phyloP scores from a whole-genome alignment of 2,113 vertebrate species.

The Gambusia holbrooki region DNA sequence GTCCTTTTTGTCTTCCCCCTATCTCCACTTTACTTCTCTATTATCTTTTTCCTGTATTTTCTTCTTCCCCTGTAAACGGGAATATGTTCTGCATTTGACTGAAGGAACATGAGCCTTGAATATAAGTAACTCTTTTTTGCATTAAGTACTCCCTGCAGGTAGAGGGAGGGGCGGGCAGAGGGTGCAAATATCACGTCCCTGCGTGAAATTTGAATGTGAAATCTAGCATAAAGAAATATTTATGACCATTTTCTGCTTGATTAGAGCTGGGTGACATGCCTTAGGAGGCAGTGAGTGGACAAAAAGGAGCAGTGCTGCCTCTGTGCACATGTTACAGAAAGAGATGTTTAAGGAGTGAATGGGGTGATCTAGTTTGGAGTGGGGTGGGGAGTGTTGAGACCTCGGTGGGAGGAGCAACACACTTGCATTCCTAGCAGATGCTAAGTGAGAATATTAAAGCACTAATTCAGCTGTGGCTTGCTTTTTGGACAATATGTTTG shows the following conservation, averaged over 20 bases:
- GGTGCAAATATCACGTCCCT: constrained; percentile 89
- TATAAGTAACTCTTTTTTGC: constrained; percentile 95
- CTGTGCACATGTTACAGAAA: constrained; percentile 89
- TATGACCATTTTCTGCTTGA: constrained; percentile 99
- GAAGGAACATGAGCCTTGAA: constrained; percentile 91
- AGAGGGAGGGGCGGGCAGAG: constrained; percentile 43
- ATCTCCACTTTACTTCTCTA: constrained; percentile 17
- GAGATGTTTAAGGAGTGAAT: constrained; percentile 86
- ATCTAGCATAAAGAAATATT: constrained; percentile 99
- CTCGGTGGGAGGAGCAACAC: constrained; percentile 17
- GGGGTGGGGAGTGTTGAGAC: constrained; percentile 45
- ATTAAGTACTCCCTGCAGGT: constrained; percentile 96
- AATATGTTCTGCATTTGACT: constrained; percentile 88
- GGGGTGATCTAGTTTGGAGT: constrained; percentile 17
- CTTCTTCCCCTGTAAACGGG: constrained; percentile 76
- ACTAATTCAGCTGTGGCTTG: not conserved
- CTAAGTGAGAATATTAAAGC: not conserved
- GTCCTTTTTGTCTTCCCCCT: constrained; percentile 77
- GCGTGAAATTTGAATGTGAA: constrained; percentile 98
- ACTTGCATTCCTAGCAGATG: constrained; percentile 24
- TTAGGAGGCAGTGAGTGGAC: constrained; percentile 93
- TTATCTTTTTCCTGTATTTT: not conserved
- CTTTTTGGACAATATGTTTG: too few relatives aligned
- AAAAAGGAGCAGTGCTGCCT: constrained; percentile 85
- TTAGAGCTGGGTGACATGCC: constrained; percentile 97